Evolutionary conservation across 2,797 vertebrate genomes (phyloP).

Genomic region (Arnoldichthys spilopterus): DNA sequence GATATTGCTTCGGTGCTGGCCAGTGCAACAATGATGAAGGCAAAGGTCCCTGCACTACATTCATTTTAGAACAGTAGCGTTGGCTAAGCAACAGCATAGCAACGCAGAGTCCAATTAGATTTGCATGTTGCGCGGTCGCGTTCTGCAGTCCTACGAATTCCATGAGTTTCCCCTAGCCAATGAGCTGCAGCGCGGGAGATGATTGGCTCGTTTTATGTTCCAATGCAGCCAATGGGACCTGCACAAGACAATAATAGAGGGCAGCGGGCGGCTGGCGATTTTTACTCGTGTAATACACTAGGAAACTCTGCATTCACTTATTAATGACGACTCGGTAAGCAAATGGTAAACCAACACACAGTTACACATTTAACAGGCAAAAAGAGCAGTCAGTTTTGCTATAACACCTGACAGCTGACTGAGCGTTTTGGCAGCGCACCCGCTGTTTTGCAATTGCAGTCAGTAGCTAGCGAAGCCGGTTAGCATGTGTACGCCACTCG

Average conservation of each 20-base stretch:
- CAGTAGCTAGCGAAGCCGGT: no score
- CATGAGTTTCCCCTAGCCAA: neutral
- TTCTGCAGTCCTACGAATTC: neutral
- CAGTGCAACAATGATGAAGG: no score
- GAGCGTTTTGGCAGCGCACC: no score
- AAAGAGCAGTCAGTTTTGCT: neutral
- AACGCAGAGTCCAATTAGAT: constrained; percentile 25
- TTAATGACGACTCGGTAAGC: neutral
- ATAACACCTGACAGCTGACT: no score
- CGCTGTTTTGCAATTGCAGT: no score
- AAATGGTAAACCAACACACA: neutral
- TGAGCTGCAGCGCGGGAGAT: neutral
- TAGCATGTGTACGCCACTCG: no score
- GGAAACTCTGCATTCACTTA: neutral
- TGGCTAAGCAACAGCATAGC: constrained; percentile 39
- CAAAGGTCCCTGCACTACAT: no score
- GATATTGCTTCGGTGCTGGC: no score
- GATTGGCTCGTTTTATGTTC: constrained; percentile 8
- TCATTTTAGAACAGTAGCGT: neutral
- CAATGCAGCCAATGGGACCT: neutral
- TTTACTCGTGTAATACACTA: neutral
- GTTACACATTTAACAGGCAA: neutral
- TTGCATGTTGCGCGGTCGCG: neutral
- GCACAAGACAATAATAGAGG: no score
- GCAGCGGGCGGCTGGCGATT: no score